phyloP scores from a whole-genome alignment of 2,113 vertebrate genomes.

The Sardina pilchardus region DNA sequence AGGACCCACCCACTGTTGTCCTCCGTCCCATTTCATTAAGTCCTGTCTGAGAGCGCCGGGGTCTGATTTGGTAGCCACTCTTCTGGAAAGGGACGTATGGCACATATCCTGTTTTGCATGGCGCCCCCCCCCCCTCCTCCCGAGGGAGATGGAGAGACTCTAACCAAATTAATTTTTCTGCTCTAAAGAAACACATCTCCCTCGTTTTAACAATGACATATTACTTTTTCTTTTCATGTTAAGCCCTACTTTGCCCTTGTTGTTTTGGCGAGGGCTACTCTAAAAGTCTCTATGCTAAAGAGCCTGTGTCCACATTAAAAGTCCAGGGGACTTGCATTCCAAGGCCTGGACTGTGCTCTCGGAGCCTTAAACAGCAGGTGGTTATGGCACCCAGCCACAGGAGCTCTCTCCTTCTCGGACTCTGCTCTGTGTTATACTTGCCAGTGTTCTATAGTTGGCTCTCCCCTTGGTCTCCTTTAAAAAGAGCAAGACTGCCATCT shows the following conservation, averaged over 20 bases:
- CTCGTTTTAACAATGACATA: not conserved
- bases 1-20: not conserved
- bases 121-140: no score
- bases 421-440: not conserved
- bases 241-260: not conserved
- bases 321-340: not conserved
- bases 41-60: not conserved
- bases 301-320: not conserved
- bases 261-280: not conserved
- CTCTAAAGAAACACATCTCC: not conserved
- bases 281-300: not conserved
- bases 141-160: not conserved
- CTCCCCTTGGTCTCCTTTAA: not conserved
- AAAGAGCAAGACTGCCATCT: constrained; percentile 13
- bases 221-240: not conserved
- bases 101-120: not conserved
- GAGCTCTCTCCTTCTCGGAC: not conserved
- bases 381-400: not conserved
- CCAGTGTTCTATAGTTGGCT: not conserved
- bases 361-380: not conserved
- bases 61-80: not conserved
- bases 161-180: not conserved
- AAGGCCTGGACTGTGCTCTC: not conserved
- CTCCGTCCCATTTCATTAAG: not conserved
- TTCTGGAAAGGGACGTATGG: not conserved